Base-by-base conservation (phyloP, 2,797 vertebrate genomes). In the Cercopithecus neglectus region DNA sequence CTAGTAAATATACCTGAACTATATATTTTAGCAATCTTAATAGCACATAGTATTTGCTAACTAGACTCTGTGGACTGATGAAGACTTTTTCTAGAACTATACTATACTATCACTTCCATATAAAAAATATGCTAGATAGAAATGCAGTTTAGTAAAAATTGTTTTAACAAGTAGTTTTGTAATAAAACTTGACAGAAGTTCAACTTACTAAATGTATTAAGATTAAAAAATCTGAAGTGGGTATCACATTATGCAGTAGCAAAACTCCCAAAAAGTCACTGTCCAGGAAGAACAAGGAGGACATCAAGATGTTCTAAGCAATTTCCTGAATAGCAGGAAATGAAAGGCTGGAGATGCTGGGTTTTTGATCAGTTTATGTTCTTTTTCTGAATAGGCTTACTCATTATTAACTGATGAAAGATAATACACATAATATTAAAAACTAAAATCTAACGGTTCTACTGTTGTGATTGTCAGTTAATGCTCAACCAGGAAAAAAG, bases 241-340 rank as follows among this genome's bases (percentile, higher is more conserved):
- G 80, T 93, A 94, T 74, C 64, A 14, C 17, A 81, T 95, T 96
- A 93, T 1, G 0, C 74, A 75, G 50, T 26, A 79, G 89, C 89
- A 89, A 92, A 48, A 95, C 90, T 87, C 90, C 67, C 36, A 10
- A 72, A 89, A 96, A 94, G 96, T 96, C 95, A 96, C 93, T 61
- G 97, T 87, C 92, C 95, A 55, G 50, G 89, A 94, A 59, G 93
- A 98, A 98, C 96, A 98, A 97, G 97, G 72, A 97, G 97, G 96
- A 98, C 98, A 98, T 99, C 99, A 96, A 84, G 96, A 94, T 97
- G 93, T 98, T 98, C 95, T 97, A 97, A 97, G 98, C 99, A 99
- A 99, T 99, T 99, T 99, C 99, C 99, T 99, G 99, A 98, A 86
- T 26, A 95, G 97, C 98, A 99, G 99, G 99, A 99, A 99, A 99